phyloP scores from a whole-genome alignment of 2,113 vertebrate genomes.

The Saguinus midas region DNA sequence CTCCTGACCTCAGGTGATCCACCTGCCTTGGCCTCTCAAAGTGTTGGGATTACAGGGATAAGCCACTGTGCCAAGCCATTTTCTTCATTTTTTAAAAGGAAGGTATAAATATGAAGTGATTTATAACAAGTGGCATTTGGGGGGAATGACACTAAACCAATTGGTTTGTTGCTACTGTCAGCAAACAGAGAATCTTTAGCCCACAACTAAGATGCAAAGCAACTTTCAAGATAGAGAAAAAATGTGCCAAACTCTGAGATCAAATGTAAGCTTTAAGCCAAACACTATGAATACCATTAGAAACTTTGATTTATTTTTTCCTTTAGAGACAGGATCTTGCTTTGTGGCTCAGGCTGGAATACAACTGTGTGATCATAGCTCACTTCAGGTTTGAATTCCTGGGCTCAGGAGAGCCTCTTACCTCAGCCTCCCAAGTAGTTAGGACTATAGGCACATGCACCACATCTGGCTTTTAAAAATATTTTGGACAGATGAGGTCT shows the following conservation, averaged over 20 bases:
- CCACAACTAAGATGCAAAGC: neutral
- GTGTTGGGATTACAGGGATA: neutral
- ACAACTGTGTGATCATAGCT: no score
- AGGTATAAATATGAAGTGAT: neutral
- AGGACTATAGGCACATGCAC: no score
- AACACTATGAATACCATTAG: neutral
- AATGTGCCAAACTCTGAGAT: slow-evolving; percentile 5
- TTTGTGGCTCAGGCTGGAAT: no score
- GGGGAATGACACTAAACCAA: neutral
- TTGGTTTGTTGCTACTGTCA: neutral
- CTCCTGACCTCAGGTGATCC: neutral
- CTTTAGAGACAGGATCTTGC: no score
- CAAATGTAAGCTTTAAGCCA: slow-evolving; percentile 16
- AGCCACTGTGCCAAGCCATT: neutral
- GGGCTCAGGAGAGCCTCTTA: no score
- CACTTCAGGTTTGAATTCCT: no score
- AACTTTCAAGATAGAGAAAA: neutral
- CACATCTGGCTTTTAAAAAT: no score
- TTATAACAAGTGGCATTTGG: neutral
- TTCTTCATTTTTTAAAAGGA: slow-evolving; percentile 7
- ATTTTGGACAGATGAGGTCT: no score
- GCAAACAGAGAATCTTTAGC: neutral
- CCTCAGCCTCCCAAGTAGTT: no score
- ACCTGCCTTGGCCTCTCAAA: neutral
- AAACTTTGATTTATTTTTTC: neutral